Conservation (phyloP, 2,113 vertebrate genomes). For the Thermophis baileyi region DNA sequence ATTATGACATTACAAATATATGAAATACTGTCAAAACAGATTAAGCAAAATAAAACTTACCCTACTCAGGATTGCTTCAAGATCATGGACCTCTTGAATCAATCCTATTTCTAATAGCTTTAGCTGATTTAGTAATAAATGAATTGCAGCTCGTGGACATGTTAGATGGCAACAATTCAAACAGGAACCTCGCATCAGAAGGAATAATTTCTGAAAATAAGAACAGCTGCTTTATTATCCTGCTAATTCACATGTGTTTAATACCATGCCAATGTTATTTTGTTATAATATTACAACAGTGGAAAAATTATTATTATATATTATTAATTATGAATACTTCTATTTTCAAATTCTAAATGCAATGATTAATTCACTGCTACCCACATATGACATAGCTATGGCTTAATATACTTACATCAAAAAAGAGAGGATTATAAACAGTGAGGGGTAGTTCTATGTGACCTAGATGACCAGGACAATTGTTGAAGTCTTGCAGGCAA, state of each 20-base stretch:
- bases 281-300: background rate
- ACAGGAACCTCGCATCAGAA: constrained; percentile 88
- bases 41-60: constrained; percentile 61
- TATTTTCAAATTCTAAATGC: background rate
- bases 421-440: constrained; percentile 93
- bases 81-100: constrained; percentile 80
- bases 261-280: background rate
- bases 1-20: background rate
- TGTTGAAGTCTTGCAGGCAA: constrained; percentile 88
- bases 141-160: constrained; percentile 79
- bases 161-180: constrained; percentile 84
- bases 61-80: constrained; percentile 77
- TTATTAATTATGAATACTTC: background rate
- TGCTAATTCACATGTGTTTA: background rate
- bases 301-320: background rate
- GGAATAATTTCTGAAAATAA: constrained; percentile 73
- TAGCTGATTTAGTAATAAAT: constrained; percentile 85
- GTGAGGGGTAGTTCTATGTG: constrained; percentile 87
- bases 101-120: constrained; percentile 80
- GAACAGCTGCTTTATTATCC: background rate
- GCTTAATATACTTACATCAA: constrained; percentile 77
- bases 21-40: background rate
- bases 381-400: background rate
- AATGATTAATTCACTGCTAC: background rate
- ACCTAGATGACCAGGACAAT: constrained; percentile 90